Evolutionary conservation across 1,140 invertebrate species (phyloP).

Genomic region (Apis laboriosa): DNA sequence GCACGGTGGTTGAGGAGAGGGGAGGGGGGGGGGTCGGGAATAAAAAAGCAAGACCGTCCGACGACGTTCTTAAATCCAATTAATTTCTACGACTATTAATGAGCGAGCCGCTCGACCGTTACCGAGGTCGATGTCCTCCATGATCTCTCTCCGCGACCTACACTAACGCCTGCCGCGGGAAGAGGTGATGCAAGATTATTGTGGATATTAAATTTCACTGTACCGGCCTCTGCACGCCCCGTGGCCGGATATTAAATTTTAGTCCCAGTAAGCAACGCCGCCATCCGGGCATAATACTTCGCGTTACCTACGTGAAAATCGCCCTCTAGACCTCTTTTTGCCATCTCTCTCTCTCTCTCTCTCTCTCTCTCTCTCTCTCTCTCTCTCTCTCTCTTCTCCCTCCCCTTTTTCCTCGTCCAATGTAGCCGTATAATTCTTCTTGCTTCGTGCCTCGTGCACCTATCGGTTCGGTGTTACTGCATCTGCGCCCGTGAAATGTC

Average conservation of each 20-base stretch:
- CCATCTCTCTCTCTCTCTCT: neutral
- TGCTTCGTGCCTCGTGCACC: slow-evolving; percentile 35
- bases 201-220: slow-evolving; percentile 74
- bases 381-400: neutral
- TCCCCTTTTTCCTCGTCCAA: neutral
- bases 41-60: slow-evolving; percentile 7
- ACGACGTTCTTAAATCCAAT: slow-evolving; percentile 46
- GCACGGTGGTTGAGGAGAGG: neutral
- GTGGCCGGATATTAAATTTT: slow-evolving; percentile 73
- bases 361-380: neutral
- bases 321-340: neutral
- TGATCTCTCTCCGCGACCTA: slow-evolving; percentile 21
- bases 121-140: slow-evolving; percentile 34
- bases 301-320: slow-evolving; percentile 42
- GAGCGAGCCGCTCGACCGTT: slow-evolving; percentile 23
- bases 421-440: slow-evolving; percentile 61
- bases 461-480: slow-evolving; percentile 29
- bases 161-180: neutral
- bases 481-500: slow-evolving; percentile 40
- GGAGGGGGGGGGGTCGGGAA: neutral
- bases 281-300: slow-evolving; percentile 62
- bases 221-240: slow-evolving; percentile 48
- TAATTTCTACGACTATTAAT: slow-evolving; percentile 53
- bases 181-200: slow-evolving; percentile 57
- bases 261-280: slow-evolving; percentile 69